phyloP scores from a whole-genome alignment of 2,888 invertebrate species.

The Apoderus coryli region DNA sequence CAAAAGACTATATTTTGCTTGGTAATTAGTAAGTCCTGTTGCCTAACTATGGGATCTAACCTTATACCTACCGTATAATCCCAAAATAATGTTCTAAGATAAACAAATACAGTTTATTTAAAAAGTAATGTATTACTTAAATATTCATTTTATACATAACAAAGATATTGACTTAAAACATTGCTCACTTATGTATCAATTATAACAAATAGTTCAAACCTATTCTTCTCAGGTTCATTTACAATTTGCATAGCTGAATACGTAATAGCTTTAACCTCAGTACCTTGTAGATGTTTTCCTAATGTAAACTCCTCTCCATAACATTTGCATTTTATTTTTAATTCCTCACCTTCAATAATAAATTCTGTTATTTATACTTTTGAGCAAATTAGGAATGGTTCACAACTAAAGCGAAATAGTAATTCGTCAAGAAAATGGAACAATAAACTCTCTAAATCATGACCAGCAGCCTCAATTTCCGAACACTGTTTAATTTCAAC shows the following conservation, averaged over 20 bases:
- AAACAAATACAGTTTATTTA: no score
- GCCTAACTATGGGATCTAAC: no score
- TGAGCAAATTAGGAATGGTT: conserved; percentile 76
- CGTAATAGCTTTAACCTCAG: conserved; percentile 98
- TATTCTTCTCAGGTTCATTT: conserved; percentile 50
- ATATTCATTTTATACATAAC: no score
- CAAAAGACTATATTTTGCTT: no score
- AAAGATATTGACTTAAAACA: no score
- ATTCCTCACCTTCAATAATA: conserved; percentile 52
- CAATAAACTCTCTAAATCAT: conserved; percentile 76
- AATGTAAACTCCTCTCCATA: conserved; percentile 92
- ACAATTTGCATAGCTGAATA: conserved; percentile 97
- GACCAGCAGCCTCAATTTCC: conserved; percentile 75
- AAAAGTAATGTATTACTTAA: no score
- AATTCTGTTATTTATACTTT: conserved; percentile 81
- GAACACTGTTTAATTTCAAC: conserved; percentile 68
- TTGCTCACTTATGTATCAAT: conserved; percentile 90
- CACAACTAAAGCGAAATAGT: conserved; percentile 81
- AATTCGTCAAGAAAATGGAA: conserved; percentile 92
- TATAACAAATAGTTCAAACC: conserved; percentile 89
- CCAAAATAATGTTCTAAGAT: no score
- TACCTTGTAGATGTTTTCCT: conserved; percentile 90
- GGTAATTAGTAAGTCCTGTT: no score
- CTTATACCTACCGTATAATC: no score
- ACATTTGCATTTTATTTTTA: conserved; percentile 63